Evolutionary conservation across 2,113 vertebrate genomes (phyloP), one percentile per base, ranked within the genome.

Genomic region (Lagopus leucura): DNA sequence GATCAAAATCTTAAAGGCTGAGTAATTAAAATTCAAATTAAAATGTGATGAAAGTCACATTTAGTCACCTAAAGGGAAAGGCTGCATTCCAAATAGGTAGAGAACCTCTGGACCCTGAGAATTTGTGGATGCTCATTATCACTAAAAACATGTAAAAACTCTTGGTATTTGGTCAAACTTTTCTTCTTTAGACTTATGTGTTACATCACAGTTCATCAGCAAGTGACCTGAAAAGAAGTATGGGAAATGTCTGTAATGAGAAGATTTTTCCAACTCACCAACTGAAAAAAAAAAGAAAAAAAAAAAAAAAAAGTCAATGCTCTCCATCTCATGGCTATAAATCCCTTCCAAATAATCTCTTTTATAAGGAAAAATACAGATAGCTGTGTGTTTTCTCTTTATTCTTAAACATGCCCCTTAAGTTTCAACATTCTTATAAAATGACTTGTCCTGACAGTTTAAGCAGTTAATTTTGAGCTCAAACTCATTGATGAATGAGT

Each of bases 11-110:
- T 94, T 92, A 95, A 96, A 96, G 90, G 79, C 88, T 93, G 48
- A 90, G 66, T 92, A 96, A 96, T 96, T 96, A 96, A 93, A 96
- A 96, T 92, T 93, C 69, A 95, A 93, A 96, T 95, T 93, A 96
- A 94, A 95, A 95, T 82, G 90, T 90, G 93, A 95, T 88, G 96
- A 94, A 95, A 96, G 83, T 88, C 93, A 93, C 92, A 94, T 96
- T 88, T 88, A 94, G 88, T 78, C 88, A 90, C 57, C 21, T 90
- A 92, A 95, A 92, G 64, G 82, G 86, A 88, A 71, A 83, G 38
- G 52, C 52, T 94, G 93, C 94, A 96, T 96, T 95, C 92, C 80
- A 88, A 94, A 84, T 28, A 88, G 86, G 61, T 58, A 86, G 15
- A 81, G 72, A 92, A 52, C 17, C 38, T 70, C 72, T 81, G 80